Percentiles rank a stretch among this genome's conserved stretches.
phyloP scores from a whole-genome alignment of 1,140 invertebrate genomes.

The Conopomorpha cramerella region DNA sequence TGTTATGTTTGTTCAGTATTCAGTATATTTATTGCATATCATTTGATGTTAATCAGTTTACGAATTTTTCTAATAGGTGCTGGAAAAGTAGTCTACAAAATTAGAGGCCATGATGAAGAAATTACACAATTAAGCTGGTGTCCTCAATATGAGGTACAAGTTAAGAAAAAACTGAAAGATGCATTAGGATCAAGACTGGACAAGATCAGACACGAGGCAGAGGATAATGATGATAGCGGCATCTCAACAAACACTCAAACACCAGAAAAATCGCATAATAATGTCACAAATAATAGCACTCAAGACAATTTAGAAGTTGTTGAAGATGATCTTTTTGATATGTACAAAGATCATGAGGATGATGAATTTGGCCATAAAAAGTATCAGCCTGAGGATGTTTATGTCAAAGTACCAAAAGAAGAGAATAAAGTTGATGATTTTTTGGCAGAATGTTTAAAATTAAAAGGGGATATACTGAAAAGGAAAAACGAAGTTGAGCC shows the following conservation, averaged over 20 bases:
- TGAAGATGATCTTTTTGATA: constrained; percentile 50
- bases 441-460: constrained; percentile 37
- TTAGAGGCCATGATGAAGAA: constrained; percentile 74
- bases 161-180: constrained; percentile 18
- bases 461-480: constrained; percentile 37
- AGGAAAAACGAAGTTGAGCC: constrained; percentile 26
- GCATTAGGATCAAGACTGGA: no score
- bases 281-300: constrained; percentile 35
- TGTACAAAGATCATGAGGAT: constrained; percentile 42
- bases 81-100: constrained; percentile 65
- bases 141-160: constrained; percentile 51
- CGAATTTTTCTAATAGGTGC: no score
- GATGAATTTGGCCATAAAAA: constrained; percentile 54
- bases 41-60: no score
- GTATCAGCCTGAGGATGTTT: constrained; percentile 32
- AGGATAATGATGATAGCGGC: constrained; percentile 6
- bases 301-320: constrained; percentile 20
- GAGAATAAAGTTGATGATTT: constrained; percentile 16
- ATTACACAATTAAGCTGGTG: constrained; percentile 75
- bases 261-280: constrained; percentile 3
- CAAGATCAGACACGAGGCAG: constrained; percentile 16
- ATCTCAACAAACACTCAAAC: background rate
- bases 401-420: constrained; percentile 24
- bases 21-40: no score
- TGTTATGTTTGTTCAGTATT: no score